phyloP scores from a whole-genome alignment of 2,113 vertebrate species.

The Daubentonia madagascariensis region DNA sequence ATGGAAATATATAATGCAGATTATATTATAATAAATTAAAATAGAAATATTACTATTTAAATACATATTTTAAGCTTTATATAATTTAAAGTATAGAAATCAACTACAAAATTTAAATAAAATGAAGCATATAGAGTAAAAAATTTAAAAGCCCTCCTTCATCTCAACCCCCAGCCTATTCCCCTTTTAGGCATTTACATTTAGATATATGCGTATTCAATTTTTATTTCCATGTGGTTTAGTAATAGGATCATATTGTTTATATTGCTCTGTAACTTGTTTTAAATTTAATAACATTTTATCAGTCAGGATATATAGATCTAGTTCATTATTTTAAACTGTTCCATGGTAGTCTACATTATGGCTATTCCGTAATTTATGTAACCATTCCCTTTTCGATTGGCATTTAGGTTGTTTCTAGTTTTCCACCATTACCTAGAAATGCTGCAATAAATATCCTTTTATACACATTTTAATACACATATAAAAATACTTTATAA shows the following conservation, averaged over 20 bases:
- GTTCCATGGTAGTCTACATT: not conserved
- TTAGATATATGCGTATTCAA: not conserved
- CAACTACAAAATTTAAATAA: slow-evolving; percentile 24
- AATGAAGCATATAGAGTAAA: not conserved
- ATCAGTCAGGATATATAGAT: not conserved
- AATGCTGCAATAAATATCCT: not conserved
- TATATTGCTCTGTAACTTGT: not conserved
- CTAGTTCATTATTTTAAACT: not conserved
- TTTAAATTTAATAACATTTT: not conserved
- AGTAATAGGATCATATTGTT: not conserved
- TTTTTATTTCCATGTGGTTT: not conserved
- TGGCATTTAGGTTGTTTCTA: not conserved
- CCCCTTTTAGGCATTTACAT: not conserved
- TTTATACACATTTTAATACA: not conserved
- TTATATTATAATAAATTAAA: slow-evolving; percentile 1
- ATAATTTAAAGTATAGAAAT: not conserved
- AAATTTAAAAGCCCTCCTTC: not conserved
- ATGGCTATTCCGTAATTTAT: not conserved
- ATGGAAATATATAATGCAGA: not conserved
- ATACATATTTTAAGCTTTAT: slow-evolving; percentile 9
- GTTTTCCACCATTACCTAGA: not conserved
- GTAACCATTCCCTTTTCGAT: not conserved
- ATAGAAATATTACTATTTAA: not conserved
- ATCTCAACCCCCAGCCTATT: not conserved
- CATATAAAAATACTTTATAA: not conserved